Evolutionary conservation across 2,797 vertebrate species (phyloP), one percentile per base, ranked within the genome.

Genomic region (Rhinogobio ventralis): DNA sequence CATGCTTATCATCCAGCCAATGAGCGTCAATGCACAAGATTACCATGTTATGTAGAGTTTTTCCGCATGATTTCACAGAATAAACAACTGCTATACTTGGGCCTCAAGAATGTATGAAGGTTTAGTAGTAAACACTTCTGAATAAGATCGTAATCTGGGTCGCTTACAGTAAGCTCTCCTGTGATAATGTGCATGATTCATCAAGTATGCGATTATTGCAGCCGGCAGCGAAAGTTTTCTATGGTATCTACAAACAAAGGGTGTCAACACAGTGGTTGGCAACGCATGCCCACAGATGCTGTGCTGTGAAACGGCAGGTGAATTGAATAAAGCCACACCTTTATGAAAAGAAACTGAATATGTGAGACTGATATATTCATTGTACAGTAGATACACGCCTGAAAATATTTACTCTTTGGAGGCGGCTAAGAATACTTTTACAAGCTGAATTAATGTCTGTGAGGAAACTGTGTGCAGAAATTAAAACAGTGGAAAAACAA

Each of bases 211-310:
- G 13, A 69, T 85, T 45, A 68, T 30, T 14, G 17, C 83, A 73
- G 67, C 55, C 72, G 9, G 74, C 55, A 64, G 85, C 57, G 69
- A 78, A 83, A 28, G 76, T 84, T 83, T 81, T 79, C 77, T 84
- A 83, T 45, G 81, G 89, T 91, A 88, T 89, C 89, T 81, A 88
- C 87, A 88, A 91, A 90, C 88, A 91, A 49, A 88, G 66, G 53
- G 28, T 15, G 17, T 88, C 83, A 89, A 88, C 88, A 89, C 78
- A 82, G 80, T 60, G 20, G 87, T 55, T 87, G 60, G 88, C 88
- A 91, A 86, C 75, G 30, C 74, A 46, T 88, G 23, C 79, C 64
- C 60, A n/a, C 46, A 36, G 73, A 72, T 49, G 66, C 36, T 39
- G 23, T 39, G 42, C 66, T 53, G 28, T 53, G 42, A 66, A 66